Conservation (phyloP, 2,888 invertebrate species). For the Anthoptus insignis region DNA sequence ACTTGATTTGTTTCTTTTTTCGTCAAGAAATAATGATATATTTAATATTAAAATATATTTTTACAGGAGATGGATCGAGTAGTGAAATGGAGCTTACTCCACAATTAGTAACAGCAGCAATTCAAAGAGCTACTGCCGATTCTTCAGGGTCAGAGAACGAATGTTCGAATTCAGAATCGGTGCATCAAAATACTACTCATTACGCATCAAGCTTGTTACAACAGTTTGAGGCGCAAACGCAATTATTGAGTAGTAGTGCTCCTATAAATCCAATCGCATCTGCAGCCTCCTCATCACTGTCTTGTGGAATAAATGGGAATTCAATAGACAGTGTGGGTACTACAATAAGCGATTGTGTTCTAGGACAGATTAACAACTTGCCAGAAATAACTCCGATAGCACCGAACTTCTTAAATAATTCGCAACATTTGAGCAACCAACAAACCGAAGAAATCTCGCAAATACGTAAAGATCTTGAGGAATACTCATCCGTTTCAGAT, state of each 20-base stretch:
- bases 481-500: constrained; percentile 76
- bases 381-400: constrained; percentile 74
- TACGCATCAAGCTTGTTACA: constrained; percentile 92
- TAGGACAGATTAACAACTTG: constrained; percentile 75
- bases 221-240: constrained; percentile 94
- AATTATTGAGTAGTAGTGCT: constrained; percentile 87
- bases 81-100: constrained; percentile 93
- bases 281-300: constrained; percentile 59
- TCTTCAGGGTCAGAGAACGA: constrained; percentile 92
- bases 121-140: constrained; percentile 90
- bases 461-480: constrained; percentile 82
- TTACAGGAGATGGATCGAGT: constrained; percentile 88
- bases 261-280: constrained; percentile 68
- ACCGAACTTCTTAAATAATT: constrained; percentile 68
- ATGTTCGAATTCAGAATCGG: constrained; percentile 82
- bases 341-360: constrained; percentile 72
- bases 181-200: constrained; percentile 86
- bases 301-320: constrained; percentile 63
- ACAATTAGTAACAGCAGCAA: constrained; percentile 91
- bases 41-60: constrained; percentile 22
- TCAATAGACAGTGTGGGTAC: constrained; percentile 69
- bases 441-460: constrained; percentile 82
- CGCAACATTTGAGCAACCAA: constrained; percentile 80
- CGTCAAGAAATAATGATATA: constrained; percentile 4
- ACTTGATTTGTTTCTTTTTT: background rate